Conservation (phyloP, 2,888 invertebrate species). For the Thymelicus acteon region DNA sequence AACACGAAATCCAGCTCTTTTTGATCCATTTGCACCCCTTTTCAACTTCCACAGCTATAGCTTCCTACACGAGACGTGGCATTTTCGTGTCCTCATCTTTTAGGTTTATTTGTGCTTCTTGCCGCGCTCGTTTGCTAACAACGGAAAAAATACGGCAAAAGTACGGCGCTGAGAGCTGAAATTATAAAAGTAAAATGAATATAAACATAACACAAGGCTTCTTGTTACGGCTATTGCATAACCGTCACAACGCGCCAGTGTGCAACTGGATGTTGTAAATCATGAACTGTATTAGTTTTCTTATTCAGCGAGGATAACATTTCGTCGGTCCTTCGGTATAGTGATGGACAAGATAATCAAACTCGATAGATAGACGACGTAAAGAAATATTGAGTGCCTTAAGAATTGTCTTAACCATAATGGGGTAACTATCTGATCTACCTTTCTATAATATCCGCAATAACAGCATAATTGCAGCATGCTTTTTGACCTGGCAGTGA, state of each 20-base stretch:
- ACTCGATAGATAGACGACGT: no score
- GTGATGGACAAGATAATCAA: no score
- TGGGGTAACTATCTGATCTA: no score
- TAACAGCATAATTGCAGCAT: no score
- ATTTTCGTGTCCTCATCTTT: constrained; percentile 33
- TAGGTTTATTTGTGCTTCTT: constrained; percentile 26
- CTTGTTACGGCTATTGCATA: constrained; percentile 7
- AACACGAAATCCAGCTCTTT: constrained; percentile 25
- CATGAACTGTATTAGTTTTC: not conserved
- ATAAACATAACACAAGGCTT: not conserved
- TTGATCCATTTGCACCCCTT: constrained; percentile 30
- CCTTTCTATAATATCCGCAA: no score
- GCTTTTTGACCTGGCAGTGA: no score
- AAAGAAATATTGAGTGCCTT: no score
- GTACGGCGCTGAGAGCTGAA: not conserved
- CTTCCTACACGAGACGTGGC: constrained; percentile 22
- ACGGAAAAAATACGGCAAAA: constrained; percentile 12
- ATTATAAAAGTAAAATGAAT: constrained; percentile 10
- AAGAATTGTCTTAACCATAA: no score
- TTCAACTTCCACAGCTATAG: constrained; percentile 25
- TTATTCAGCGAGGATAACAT: not conserved
- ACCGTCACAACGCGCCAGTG: not conserved
- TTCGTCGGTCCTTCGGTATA: no score
- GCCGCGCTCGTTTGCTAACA: constrained; percentile 8
- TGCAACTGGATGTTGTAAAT: not conserved